These are phyloP conservation scores for Saturnia pavonia DNA, from an alignment of 2,888 invertebrate species.

Conservation along the genomic window DNA sequence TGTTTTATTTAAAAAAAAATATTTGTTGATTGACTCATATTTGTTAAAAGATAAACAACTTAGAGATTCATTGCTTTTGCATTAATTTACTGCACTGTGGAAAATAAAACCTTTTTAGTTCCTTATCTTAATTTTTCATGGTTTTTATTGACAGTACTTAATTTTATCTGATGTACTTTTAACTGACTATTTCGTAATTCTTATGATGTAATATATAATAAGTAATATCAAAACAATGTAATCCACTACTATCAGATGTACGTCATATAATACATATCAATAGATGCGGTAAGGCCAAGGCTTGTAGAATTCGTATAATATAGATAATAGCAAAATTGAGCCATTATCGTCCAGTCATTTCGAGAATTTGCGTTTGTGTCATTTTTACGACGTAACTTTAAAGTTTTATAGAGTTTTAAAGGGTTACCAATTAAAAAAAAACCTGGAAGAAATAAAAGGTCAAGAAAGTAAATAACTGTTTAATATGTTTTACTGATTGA, in stretches of 20 bases:
- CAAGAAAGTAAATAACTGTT: no score
- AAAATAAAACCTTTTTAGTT: no score
- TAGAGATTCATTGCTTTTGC: no score
- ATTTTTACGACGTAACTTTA: no score
- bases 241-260: not conserved
- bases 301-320: not conserved
- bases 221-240: not conserved
- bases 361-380: no score
- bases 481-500: not conserved
- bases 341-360: not conserved
- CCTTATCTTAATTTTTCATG: not conserved
- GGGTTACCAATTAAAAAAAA: no score
- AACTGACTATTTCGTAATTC: not conserved
- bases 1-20: no score
- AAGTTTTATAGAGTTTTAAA: no score
- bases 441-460: no score
- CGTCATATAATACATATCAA: not conserved
- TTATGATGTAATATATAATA: not conserved
- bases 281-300: slow-evolving; percentile 6
- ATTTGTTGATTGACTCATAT: no score
- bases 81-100: no score
- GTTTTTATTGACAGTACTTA: not conserved
- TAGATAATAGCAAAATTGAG: not conserved
- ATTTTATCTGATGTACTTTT: not conserved
- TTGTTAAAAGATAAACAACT: no score